A percentile compares a stretch with the other conserved stretches of the same genome.
phyloP scores from a whole-genome alignment of 2,113 vertebrate species.

The Syrrhaptes paradoxus region DNA sequence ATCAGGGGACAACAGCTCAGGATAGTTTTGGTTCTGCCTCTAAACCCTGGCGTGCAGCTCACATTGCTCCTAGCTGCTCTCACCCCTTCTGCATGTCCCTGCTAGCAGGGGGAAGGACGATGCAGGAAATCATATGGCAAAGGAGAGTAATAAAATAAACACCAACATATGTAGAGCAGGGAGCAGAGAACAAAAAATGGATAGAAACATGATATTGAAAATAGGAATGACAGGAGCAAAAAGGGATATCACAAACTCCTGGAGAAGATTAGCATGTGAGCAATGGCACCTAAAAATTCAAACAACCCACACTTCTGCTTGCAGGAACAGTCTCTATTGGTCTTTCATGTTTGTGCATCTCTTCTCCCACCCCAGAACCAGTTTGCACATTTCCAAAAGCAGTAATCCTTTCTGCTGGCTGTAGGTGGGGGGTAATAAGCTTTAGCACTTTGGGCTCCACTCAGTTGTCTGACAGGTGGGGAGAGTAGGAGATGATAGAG shows the following conservation, averaged over 20 bases:
- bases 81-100: neutral
- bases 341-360: neutral
- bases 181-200: neutral
- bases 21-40: neutral
- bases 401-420: neutral
- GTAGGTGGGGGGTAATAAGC: neutral
- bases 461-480: neutral
- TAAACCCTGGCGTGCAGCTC: neutral
- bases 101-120: neutral
- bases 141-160: neutral
- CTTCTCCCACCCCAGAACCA: neutral
- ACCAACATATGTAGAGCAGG: neutral
- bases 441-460: neutral
- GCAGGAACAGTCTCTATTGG: neutral
- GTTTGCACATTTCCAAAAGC: neutral
- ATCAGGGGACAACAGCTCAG: neutral
- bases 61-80: neutral
- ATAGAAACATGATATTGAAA: neutral
- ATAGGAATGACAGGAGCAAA: neutral
- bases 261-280: neutral
- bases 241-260: neutral
- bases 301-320: neutral
- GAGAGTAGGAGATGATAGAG: neutral
- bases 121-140: neutral
- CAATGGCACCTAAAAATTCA: conserved; percentile 1